Conservation (phyloP, 1,140 invertebrate genomes). For the Drosophila pruinosa region DNA sequence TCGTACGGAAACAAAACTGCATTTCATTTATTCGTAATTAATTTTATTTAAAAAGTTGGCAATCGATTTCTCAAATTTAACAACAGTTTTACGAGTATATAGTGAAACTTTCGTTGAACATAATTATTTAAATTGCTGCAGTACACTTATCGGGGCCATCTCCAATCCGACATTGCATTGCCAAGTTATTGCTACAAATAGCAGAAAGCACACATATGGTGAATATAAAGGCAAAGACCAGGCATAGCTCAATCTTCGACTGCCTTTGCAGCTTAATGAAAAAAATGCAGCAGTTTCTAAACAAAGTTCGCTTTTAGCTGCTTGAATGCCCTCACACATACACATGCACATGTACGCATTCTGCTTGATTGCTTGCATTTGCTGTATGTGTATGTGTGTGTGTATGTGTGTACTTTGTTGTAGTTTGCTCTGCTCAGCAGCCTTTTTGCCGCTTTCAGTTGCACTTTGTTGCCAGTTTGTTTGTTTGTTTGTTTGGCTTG, state of each 20-base stretch:
- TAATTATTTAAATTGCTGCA: too few relatives aligned
- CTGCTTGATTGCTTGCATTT: not conserved
- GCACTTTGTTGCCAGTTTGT: slow-evolving; percentile 31
- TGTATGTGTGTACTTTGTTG: slow-evolving; percentile 4
- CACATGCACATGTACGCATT: not conserved
- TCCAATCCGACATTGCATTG: too few relatives aligned
- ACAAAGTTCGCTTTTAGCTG: slow-evolving; percentile 17
- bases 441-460: slow-evolving; percentile 42
- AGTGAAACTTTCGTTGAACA: too few relatives aligned
- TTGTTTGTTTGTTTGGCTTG: slow-evolving; percentile 48
- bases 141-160: too few relatives aligned
- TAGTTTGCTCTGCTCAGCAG: slow-evolving; percentile 20
- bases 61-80: too few relatives aligned
- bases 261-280: not conserved
- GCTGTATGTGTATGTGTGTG: not conserved
- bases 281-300: not conserved
- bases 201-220: not conserved
- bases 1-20: too few relatives aligned
- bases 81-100: too few relatives aligned
- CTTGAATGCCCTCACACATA: not conserved
- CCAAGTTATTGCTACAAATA: not conserved
- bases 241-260: not conserved
- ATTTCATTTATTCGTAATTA: too few relatives aligned
- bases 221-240: not conserved
- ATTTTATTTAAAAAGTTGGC: too few relatives aligned